Conservation (phyloP, 23 tunicate species). For the Styela clava region DNA sequence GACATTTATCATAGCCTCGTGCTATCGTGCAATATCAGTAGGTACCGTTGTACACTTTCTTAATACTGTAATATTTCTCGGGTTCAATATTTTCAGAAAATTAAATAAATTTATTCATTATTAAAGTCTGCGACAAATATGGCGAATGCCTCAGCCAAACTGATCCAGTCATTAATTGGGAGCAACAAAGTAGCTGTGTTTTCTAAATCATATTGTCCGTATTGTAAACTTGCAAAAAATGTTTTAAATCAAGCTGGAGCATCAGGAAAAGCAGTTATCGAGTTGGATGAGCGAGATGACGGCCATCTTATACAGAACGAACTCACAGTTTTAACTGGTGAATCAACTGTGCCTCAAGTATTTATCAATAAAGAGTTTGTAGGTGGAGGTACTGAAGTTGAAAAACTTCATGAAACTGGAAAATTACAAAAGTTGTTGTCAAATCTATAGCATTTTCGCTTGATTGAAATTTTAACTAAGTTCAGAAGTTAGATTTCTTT, state of each 20-base stretch:
- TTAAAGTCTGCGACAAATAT: too few species aligned
- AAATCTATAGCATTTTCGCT: neutral
- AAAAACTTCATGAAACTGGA: constrained; percentile 37
- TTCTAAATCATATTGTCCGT: constrained; percentile 86
- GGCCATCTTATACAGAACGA: constrained; percentile 40
- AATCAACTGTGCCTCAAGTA: constrained; percentile 68
- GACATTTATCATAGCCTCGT: too few species aligned
- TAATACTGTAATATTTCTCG: too few species aligned
- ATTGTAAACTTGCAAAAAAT: constrained; percentile 62
- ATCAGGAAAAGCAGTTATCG: constrained; percentile 20
- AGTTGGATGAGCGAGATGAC: constrained; percentile 56
- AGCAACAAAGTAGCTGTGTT: constrained; percentile 62
- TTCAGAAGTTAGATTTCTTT: neutral
- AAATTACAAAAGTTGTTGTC: constrained; percentile 29
- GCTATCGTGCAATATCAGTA: too few species aligned
- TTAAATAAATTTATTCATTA: too few species aligned
- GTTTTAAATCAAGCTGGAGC: constrained; percentile 64
- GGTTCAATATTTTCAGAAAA: too few species aligned
- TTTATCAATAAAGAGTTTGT: constrained; percentile 57
- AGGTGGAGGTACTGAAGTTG: constrained; percentile 67
- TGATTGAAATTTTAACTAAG: neutral
- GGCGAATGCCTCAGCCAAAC: constrained; percentile 10
- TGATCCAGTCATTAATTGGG: constrained; percentile 24
- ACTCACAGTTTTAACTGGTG: constrained; percentile 41
- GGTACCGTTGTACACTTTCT: too few species aligned